Evolutionary conservation across 2,888 invertebrate genomes (phyloP).

Genomic region (Chrysolina americana): DNA sequence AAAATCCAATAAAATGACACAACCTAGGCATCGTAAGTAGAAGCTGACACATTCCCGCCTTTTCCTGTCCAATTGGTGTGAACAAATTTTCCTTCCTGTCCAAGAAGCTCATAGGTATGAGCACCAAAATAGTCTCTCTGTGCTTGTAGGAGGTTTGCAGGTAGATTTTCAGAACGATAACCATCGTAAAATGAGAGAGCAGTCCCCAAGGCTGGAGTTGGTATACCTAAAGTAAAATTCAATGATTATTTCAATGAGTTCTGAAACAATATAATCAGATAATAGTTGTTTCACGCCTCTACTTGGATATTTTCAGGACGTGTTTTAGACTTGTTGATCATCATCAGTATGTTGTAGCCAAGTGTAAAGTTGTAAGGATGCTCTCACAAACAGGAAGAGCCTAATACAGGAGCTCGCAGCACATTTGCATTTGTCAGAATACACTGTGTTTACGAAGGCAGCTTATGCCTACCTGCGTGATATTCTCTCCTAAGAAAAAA

Average conservation of each 20-base stretch:
- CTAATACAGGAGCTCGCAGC: too few relatives aligned
- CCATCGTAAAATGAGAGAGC: slow-evolving; percentile 99
- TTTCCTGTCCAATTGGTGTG: slow-evolving; percentile 99
- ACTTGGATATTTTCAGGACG: too few relatives aligned
- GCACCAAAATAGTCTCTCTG: slow-evolving; percentile 99
- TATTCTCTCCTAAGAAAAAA: too few relatives aligned
- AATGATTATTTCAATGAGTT: background rate
- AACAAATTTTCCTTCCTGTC: slow-evolving; percentile 88
- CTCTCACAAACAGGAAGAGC: too few relatives aligned
- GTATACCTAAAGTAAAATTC: slow-evolving; percentile 79
- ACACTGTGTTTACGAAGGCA: too few relatives aligned
- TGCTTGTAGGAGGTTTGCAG: slow-evolving; percentile 96
- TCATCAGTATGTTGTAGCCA: too few relatives aligned
- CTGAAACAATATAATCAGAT: too few relatives aligned
- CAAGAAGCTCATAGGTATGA: slow-evolving; percentile 95
- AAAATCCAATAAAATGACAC: background rate
- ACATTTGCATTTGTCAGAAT: too few relatives aligned
- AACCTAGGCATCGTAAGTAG: slow-evolving; percentile 85
- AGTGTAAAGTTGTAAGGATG: too few relatives aligned
- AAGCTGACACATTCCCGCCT: slow-evolving; percentile 96
- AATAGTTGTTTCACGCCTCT: too few relatives aligned
- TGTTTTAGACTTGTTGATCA: too few relatives aligned
- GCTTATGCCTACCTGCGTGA: too few relatives aligned
- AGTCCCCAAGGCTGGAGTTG: slow-evolving; percentile 92
- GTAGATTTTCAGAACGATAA: slow-evolving; percentile 87